Base-by-base conservation (phyloP, 2,113 vertebrate species). In the Gallinago undulata region DNA sequence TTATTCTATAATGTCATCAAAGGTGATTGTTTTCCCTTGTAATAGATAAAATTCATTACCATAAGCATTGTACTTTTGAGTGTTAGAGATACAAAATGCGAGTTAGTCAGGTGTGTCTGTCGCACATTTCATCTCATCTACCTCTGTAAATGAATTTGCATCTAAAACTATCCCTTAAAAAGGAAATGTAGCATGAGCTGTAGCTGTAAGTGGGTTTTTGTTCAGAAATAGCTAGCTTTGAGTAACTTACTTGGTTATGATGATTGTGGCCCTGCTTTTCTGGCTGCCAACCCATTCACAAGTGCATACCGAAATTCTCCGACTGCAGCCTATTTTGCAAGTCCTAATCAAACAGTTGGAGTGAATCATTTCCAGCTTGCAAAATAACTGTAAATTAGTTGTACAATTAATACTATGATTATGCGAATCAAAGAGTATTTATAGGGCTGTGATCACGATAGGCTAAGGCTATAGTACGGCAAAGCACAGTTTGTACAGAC, bases 1-100 rank as follows among this genome's bases (percentile, higher is more conserved):
- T 99, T 99, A 98, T 98, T 99, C 98, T 98, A 98, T 98, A 98
- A 98, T 99, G 98, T 98, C 98, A 98, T 98, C 98, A 98, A 98
- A 98, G 98, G 98, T 98, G 98, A 98, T 98, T 98, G 98, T 98
- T 98, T 98, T 98, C 98, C 96, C 97, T 97, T 94, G 84, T 98
- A 98, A 98, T 97, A 98, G 98, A 98, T 98, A 98, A 98, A 98
- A 98, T 98, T 98, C 98, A 98, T 98, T 98, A 98, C 97, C 98
- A 98, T 97, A 97, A 98, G 98, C 97, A 98, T 98, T 98, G 98
- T 98, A 98, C 97, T 98, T 98, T 97, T 97, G 97, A 98, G 97
- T 63, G 97, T 89, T 97, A 93, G 95, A 97, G 98, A 97, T 89
- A 92, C 84, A 86, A 97, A 97, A 98, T 90, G 96, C 79, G 85